phyloP scores from a whole-genome alignment of 2,888 invertebrate genomes.

The Prosopocoilus inquinatus region DNA sequence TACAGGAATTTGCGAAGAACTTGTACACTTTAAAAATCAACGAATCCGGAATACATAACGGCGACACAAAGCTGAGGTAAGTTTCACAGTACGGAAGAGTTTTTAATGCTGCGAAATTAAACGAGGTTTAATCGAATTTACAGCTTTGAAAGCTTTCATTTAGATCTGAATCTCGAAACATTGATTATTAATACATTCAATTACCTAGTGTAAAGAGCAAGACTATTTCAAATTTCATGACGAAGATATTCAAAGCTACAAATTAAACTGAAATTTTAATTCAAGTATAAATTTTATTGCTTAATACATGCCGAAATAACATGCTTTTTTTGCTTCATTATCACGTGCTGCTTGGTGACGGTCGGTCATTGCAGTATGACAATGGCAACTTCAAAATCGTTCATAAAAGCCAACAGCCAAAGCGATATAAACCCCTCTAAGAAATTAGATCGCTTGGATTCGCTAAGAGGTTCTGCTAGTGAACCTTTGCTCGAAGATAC shows the following conservation, averaged over 20 bases:
- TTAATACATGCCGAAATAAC: neutral
- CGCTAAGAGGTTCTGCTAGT: slow-evolving; percentile 71
- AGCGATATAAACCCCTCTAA: slow-evolving; percentile 64
- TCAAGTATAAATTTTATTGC: neutral
- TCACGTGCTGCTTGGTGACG: neutral
- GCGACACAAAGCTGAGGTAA: slow-evolving; percentile 59
- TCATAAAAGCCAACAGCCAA: slow-evolving; percentile 88
- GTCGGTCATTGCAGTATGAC: slow-evolving; percentile 40
- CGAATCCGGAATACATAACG: slow-evolving; percentile 55
- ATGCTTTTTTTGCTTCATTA: neutral
- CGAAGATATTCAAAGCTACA: too few species aligned
- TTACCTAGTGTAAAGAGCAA: neutral
- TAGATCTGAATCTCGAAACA: neutral
- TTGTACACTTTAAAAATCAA: slow-evolving; percentile 72
- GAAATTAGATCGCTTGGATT: slow-evolving; percentile 66
- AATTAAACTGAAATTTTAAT: neutral
- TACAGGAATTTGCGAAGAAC: slow-evolving; percentile 72
- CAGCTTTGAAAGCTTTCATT: neutral
- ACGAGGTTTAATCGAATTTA: neutral
- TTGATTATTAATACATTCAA: neutral
- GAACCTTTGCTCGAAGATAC: slow-evolving; percentile 82
- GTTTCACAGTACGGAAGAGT: slow-evolving; percentile 17
- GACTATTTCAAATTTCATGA: too few species aligned
- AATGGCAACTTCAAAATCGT: slow-evolving; percentile 80
- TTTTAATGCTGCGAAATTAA: slow-evolving; percentile 7